These are phyloP conservation scores for Lysiphlebus fabarum DNA, from an alignment of 1,140 invertebrate species.

Conservation along the genomic window DNA sequence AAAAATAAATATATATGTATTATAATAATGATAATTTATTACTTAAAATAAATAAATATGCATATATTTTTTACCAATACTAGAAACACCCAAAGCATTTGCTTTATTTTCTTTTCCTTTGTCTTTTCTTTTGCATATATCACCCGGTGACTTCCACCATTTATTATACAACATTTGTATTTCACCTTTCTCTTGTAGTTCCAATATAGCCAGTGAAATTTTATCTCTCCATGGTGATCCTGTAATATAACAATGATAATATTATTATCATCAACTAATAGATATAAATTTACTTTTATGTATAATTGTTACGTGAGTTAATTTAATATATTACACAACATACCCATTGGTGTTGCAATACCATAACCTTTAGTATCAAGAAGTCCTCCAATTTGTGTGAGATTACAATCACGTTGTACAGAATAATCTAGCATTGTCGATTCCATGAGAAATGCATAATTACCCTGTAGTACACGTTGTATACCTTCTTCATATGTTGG, in stretches of 20 bases:
- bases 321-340: slow-evolving; percentile 20
- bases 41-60: background rate
- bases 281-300: slow-evolving; percentile 4
- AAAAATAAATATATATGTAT: slow-evolving; percentile 3
- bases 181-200: slow-evolving; percentile 72
- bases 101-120: slow-evolving; percentile 73
- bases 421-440: slow-evolving; percentile 89
- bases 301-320: background rate
- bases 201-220: slow-evolving; percentile 71
- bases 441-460: slow-evolving; percentile 94
- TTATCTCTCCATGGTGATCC: slow-evolving; percentile 74
- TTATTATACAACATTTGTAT: slow-evolving; percentile 70
- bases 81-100: slow-evolving; percentile 80
- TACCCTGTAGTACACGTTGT: slow-evolving; percentile 67
- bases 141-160: slow-evolving; percentile 72
- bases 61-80: slow-evolving; percentile 66
- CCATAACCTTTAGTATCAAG: slow-evolving; percentile 81
- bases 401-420: slow-evolving; percentile 85
- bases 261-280: slow-evolving; percentile 5
- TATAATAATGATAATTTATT: background rate
- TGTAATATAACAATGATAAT: slow-evolving; percentile 34
- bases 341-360: slow-evolving; percentile 60
- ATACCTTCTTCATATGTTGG: slow-evolving; percentile 76
- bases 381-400: slow-evolving; percentile 89
- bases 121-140: slow-evolving; percentile 64